Percentiles rank a stretch among this genome's conserved stretches.
Conservation (phyloP, 37 sponge, comb jelly and placozoan species). For the Halichondria panicea region DNA sequence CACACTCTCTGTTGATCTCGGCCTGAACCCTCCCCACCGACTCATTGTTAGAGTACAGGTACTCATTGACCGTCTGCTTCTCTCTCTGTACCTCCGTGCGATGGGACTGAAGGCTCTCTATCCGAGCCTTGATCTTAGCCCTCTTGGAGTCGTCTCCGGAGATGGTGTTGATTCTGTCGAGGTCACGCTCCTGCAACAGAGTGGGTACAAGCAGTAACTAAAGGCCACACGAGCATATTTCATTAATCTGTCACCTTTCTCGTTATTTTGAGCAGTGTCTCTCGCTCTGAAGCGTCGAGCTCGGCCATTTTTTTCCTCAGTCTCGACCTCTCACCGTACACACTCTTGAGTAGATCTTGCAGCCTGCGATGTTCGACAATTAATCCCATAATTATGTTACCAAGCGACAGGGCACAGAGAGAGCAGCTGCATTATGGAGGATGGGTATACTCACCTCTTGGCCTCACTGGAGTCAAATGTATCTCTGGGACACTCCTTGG, state of each 20-base stretch:
- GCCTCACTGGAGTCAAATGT: slow-evolving; percentile 42
- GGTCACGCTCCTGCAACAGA: slow-evolving; percentile 46
- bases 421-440: neutral
- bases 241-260: slow-evolving; percentile 36
- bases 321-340: slow-evolving; percentile 43
- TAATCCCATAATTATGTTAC: neutral
- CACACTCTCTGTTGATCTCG: slow-evolving; percentile 31
- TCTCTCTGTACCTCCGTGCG: slow-evolving; percentile 25
- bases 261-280: slow-evolving; percentile 51
- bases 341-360: slow-evolving; percentile 10
- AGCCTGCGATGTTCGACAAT: slow-evolving; percentile 16
- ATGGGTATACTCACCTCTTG: slow-evolving; percentile 1
- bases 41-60: slow-evolving; percentile 64
- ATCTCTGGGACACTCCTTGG: slow-evolving; percentile 4
- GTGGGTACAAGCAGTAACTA: neutral
- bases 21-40: slow-evolving; percentile 34
- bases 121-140: slow-evolving; percentile 11
- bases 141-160: slow-evolving; percentile 36
- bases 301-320: slow-evolving; percentile 64
- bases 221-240: neutral
- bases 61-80: slow-evolving; percentile 37
- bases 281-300: slow-evolving; percentile 59
- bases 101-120: slow-evolving; percentile 22
- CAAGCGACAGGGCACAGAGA: slow-evolving; percentile 6
- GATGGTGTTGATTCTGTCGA: slow-evolving; percentile 22